A percentile compares a stretch with the other conserved stretches of the same genome.
Conservation (phyloP, 2,113 vertebrate genomes). For the Protomyctophum bolini region DNA sequence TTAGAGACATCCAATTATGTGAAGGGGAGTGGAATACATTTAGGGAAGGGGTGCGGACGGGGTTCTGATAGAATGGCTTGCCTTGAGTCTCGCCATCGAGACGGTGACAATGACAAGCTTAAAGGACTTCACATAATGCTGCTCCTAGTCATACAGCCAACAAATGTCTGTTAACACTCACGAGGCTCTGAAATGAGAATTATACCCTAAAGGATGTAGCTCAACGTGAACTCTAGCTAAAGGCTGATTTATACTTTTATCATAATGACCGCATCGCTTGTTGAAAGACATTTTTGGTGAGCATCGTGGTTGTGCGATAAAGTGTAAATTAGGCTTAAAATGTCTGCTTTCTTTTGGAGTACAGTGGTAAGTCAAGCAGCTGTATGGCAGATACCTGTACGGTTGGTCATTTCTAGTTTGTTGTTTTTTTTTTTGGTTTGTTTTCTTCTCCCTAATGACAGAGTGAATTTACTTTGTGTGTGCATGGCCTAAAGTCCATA, state of each 20-base stretch:
- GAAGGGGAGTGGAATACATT: constrained; percentile 26
- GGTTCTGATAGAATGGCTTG: constrained; percentile 38
- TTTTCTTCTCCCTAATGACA: constrained; percentile 47
- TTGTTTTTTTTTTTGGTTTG: constrained; percentile 25
- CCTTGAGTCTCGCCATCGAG: constrained; percentile 41
- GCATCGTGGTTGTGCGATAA: constrained; percentile 2
- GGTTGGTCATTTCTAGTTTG: constrained; percentile 36
- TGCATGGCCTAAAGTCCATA: constrained; percentile 61
- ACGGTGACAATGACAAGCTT: constrained; percentile 38
- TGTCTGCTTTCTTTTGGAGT: constrained; percentile 55
- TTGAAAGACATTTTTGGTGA: no score
- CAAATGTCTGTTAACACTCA: constrained; percentile 34
- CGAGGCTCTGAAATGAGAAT: constrained; percentile 20
- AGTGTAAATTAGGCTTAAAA: constrained; percentile 33
- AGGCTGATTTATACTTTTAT: no score
- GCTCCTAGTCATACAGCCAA: constrained; percentile 50
- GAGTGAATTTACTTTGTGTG: constrained; percentile 54
- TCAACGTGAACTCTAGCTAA: constrained; percentile 53
- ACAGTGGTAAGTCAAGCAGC: constrained; percentile 48
- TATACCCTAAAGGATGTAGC: constrained; percentile 41
- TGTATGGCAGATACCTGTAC: constrained; percentile 45
- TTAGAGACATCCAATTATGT: constrained; percentile 43
- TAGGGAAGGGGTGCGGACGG: constrained; percentile 24
- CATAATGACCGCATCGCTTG: no score
- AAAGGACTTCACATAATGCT: constrained; percentile 39